Base-by-base conservation (phyloP, 1,140 invertebrate species). In the Lethocerus indicus region DNA sequence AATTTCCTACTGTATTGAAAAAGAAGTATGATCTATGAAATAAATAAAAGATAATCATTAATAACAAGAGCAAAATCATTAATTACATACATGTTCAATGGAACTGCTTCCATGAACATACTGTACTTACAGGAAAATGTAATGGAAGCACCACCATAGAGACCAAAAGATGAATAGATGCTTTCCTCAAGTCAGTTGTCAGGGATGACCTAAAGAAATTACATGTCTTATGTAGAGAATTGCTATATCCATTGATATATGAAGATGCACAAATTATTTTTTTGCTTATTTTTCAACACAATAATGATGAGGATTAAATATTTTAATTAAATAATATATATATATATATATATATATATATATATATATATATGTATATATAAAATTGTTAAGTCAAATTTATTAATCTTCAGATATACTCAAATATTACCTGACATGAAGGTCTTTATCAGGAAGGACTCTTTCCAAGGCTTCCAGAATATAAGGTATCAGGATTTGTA, bases 141-240 rank as follows among this genome's bases (percentile, higher is more conserved):
- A 94, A 68, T 0, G 93, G 92, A 53, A 96, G 71, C 25, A 85
- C 80, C 27, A 95, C 68, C 60, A 95, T 78, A 0, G 91, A 94
- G 42, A 94, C 64, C 14, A 98, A 67, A 20, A 94, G 68, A 59
- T 93, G 84, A 53, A 94, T 92, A 7, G 87, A 87, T 4, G 91
- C 85, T 58, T 87, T 78, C 50, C 92, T 72, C 35, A 97, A 65
- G 59, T 95, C 89, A 14, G 74, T 73, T 53, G 7, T 53, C 53
- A 46, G 54, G 58, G 41, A 44, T 52, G 53, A 36, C 51, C 12
- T 41, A 56, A 37, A 28, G 37, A 54, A 40, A 39, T 14, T 32
- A 2, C 9, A 12, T 9, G 9, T 41, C 39, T 41, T 12, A 44
- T 6, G 9, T 44, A 23, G 7, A 12, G 20, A 23, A 7, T 12